Evolutionary conservation across 1,140 invertebrate species (phyloP), one percentile per base, ranked within the genome.

Genomic region (Papilio xuthus): DNA sequence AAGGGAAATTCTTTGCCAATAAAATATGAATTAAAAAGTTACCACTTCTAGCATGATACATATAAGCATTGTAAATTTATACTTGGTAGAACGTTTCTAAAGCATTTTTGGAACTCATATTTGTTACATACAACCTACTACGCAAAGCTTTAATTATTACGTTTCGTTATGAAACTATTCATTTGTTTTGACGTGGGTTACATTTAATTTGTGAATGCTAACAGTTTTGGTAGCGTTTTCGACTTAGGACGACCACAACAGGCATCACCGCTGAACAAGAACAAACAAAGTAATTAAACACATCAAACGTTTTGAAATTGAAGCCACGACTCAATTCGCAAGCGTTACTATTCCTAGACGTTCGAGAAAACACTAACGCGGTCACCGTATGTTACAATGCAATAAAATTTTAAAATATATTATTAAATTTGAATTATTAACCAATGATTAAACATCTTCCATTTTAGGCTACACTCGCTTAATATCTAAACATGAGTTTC

Each of bases 221-320:
- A 91, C 88, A 90, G 87, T 92, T 91, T 91, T 87, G 83, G 85
- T 85, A 89, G 56, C 90, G 84, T 91, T 90, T 89, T 90, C 91
- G 87, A 91, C 91, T 92, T 92, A 85, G 88, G 88, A 77, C 83
- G 85, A 93, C 92, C 91, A 86, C 92, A 93, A 82, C 89, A 88
- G 87, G 87, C 89, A 91, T 88, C 88, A 82, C 81, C 81, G 79
- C 78, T 67, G 83, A 92, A 93, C 89, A 91, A 92, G 91, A 93
- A 92, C 92, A 90, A 91, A 92, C 91, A 93, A 93, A 93, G 91
- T 92, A 92, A 93, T 93, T 93, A 93, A 92, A 92, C 92, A 92
- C 90, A 93, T 93, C 92, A 93, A 93, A 93, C 90, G 88, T 83
- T 84, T 84, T 79, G 87, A 92, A 93, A 92, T 93, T 92, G 89